phyloP scores from a whole-genome alignment of 1,140 invertebrate species.

The Drosophila biarmipes region DNA sequence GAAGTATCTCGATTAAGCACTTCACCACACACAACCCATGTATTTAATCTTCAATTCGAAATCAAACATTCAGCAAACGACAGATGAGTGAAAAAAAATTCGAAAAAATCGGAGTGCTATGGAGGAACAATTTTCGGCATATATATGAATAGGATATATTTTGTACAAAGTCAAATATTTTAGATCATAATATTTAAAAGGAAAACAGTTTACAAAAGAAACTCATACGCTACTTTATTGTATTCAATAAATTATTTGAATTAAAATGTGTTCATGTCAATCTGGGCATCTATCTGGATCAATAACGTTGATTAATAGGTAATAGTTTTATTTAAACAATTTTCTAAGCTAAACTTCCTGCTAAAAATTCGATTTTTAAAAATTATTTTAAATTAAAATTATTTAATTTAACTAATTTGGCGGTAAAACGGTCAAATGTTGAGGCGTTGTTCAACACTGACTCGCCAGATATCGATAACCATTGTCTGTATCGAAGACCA shows the following conservation, averaged over 20 bases:
- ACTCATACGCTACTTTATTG: conserved; percentile 78
- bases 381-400: too few relatives aligned
- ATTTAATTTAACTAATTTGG: neutral
- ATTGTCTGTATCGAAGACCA: too few relatives aligned
- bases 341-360: too few relatives aligned
- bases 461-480: neutral
- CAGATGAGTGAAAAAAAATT: conserved; percentile 63
- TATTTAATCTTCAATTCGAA: conserved; percentile 44
- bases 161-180: conserved; percentile 82
- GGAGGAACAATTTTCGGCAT: conserved; percentile 81
- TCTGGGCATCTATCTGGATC: neutral
- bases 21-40: conserved; percentile 11
- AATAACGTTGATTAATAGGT: too few relatives aligned
- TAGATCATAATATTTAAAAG: conserved; percentile 69
- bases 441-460: neutral
- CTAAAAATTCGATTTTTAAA: neutral
- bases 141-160: conserved; percentile 75
- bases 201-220: conserved; percentile 62
- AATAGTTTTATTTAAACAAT: too few relatives aligned
- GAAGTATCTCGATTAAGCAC: conserved; percentile 30
- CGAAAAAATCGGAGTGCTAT: conserved; percentile 60
- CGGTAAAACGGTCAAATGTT: neutral
- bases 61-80: conserved; percentile 45
- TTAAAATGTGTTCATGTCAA: conserved; percentile 21
- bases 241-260: conserved; percentile 80